These are phyloP conservation scores for Keiferia lycopersicella DNA, from an alignment of 2,888 invertebrate species.

Conservation along the genomic window DNA sequence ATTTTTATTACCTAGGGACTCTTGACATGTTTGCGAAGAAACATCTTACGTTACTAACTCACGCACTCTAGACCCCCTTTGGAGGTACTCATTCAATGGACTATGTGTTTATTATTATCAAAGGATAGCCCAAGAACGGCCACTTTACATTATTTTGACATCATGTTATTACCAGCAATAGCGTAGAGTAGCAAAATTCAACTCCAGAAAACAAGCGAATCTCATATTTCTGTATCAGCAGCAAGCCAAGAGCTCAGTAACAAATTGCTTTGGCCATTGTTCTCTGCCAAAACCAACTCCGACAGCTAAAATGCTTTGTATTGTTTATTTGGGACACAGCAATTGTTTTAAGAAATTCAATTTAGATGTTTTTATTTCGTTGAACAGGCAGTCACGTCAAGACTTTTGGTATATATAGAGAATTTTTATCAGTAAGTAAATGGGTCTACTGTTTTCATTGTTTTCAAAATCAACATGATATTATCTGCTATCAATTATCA, in stretches of 20 bases:
- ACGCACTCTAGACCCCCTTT: too few relatives aligned
- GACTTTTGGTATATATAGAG: too few relatives aligned
- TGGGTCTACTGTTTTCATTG: too few relatives aligned
- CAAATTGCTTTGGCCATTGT: constrained; percentile 21
- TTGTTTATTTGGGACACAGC: not conserved
- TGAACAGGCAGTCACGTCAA: not conserved
- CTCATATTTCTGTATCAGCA: not conserved
- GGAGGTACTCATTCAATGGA: too few relatives aligned
- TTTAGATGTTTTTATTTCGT: not conserved
- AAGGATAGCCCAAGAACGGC: too few relatives aligned
- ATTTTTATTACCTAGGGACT: too few relatives aligned
- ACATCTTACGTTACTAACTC: too few relatives aligned
- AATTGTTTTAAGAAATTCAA: constrained; percentile 7
- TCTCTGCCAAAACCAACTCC: constrained; percentile 17
- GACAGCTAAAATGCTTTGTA: constrained; percentile 8
- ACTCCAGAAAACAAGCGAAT: not conserved
- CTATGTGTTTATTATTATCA: too few relatives aligned
- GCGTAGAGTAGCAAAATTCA: not conserved
- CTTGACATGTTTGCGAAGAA: too few relatives aligned
- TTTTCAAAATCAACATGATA: too few relatives aligned
- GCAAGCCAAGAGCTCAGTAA: constrained; percentile 26
- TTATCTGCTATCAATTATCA: too few relatives aligned
- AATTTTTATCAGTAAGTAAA: too few relatives aligned
- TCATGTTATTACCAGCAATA: not conserved
- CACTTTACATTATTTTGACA: not conserved